Conservation (phyloP, 2,113 vertebrate species). For the Paraplagusia blochii region DNA sequence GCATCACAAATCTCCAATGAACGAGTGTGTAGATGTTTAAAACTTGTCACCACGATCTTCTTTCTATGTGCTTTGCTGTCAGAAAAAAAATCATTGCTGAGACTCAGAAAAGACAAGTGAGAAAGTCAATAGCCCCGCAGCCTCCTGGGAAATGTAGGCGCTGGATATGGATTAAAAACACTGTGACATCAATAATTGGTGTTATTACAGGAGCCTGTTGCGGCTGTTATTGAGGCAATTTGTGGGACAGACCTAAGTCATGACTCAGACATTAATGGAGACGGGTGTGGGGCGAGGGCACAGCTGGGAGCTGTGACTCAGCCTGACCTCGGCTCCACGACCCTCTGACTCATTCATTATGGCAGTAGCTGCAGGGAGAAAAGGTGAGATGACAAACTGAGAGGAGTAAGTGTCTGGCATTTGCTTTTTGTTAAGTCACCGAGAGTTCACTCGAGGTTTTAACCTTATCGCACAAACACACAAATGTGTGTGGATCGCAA, state of each 20-base stretch:
- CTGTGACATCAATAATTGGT: conserved; percentile 20
- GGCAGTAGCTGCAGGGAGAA: too few species aligned
- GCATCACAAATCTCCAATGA: too few species aligned
- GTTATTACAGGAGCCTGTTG: conserved; percentile 23
- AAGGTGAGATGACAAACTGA: too few species aligned
- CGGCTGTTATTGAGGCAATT: conserved; percentile 3
- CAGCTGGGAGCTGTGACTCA: neutral
- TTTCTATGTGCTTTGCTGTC: neutral
- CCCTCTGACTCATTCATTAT: too few species aligned
- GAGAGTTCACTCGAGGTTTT: too few species aligned
- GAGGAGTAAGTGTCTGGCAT: too few species aligned
- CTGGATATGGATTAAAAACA: conserved; percentile 21
- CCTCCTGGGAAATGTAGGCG: conserved; percentile 43
- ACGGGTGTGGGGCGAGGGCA: neutral
- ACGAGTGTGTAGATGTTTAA: too few species aligned
- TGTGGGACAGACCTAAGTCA: conserved; percentile 4
- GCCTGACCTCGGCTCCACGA: neutral
- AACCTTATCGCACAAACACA: too few species aligned
- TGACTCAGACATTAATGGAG: conserved; percentile 6
- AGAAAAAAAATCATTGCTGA: conserved; percentile 20
- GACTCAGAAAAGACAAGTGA: conserved; percentile 12
- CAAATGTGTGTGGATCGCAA: too few species aligned
- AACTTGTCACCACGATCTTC: neutral
- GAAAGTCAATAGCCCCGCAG: conserved; percentile 23
- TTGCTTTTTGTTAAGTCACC: too few species aligned